These are phyloP conservation scores for Himantopus leucocephalus DNA, from an alignment of 2,113 vertebrate species.

Conservation along the genomic window DNA sequence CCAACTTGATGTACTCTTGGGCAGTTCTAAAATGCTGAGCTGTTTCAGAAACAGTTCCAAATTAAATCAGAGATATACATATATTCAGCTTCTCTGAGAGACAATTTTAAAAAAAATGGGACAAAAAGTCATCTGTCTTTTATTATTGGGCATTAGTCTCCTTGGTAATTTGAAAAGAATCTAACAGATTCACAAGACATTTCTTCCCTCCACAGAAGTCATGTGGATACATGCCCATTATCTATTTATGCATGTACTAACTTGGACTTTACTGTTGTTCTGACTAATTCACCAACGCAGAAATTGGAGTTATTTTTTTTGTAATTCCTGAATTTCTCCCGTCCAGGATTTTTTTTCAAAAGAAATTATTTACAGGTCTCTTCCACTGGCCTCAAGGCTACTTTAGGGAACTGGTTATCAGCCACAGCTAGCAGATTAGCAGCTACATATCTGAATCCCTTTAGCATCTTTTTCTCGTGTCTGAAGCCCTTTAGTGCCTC, in stretches of 20 bases:
- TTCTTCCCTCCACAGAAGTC: not conserved
- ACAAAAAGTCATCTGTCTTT: not conserved
- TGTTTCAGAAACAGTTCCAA: not conserved
- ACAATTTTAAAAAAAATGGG: not conserved
- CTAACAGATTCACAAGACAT: not conserved
- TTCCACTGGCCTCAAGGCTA: not conserved
- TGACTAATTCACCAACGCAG: not conserved
- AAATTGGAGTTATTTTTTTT: not conserved
- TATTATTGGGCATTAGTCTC: not conserved
- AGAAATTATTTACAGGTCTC: not conserved
- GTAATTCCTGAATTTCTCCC: not conserved
- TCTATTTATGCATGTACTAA: not conserved
- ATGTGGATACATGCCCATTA: not conserved
- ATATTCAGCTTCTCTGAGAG: not conserved
- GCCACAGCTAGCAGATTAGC: not conserved
- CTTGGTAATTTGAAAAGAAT: not conserved
- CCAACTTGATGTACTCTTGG: not conserved
- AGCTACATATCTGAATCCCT: not conserved
- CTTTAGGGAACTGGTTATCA: not conserved
- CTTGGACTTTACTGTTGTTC: not conserved
- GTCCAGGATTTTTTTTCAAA: not conserved
- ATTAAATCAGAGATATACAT: not conserved
- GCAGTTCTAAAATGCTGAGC: constrained; percentile 5
- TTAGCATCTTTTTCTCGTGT: not conserved
- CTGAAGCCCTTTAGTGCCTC: not conserved